Percentiles rank a stretch among this genome's conserved stretches.
Evolutionary conservation across 2,113 vertebrate genomes (phyloP).

Genomic region (Notiomystis cincta): DNA sequence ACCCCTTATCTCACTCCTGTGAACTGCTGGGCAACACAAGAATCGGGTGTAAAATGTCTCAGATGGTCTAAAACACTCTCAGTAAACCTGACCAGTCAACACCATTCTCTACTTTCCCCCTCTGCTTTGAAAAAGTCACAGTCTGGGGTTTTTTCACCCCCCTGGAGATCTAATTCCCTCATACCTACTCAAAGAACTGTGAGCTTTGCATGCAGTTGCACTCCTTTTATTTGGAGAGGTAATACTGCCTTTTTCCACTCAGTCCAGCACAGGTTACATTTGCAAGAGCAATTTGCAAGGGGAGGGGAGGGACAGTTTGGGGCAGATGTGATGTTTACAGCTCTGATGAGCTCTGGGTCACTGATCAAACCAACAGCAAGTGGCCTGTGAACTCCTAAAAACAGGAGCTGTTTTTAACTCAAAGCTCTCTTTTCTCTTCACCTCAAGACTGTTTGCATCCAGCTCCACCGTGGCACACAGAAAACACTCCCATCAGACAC

Average conservation of each 20-base stretch:
- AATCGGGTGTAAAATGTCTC: not conserved
- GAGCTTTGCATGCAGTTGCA: not conserved
- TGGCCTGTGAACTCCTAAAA: not conserved
- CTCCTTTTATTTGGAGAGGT: not conserved
- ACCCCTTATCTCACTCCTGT: not conserved
- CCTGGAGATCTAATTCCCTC: not conserved
- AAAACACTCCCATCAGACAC: not conserved
- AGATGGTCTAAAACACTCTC: not conserved
- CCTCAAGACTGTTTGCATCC: not conserved
- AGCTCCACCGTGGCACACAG: not conserved
- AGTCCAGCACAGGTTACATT: not conserved
- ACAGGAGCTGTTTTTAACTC: not conserved
- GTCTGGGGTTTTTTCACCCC: not conserved
- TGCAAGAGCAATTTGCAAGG: not conserved
- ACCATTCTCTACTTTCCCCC: not conserved
- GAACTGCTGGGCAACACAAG: not conserved
- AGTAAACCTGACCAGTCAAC: not conserved
- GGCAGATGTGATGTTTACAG: constrained; percentile 37
- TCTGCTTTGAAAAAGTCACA: not conserved
- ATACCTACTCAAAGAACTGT: not conserved
- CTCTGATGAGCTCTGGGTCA: constrained; percentile 39
- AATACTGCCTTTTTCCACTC: not conserved
- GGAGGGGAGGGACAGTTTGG: not conserved
- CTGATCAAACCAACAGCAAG: constrained; percentile 44
- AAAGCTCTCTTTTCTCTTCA: not conserved